These are phyloP conservation scores for Epizoanthus rinbou DNA, from an alignment of 92 coral and sea anemone genomes.

Conservation along the genomic window DNA sequence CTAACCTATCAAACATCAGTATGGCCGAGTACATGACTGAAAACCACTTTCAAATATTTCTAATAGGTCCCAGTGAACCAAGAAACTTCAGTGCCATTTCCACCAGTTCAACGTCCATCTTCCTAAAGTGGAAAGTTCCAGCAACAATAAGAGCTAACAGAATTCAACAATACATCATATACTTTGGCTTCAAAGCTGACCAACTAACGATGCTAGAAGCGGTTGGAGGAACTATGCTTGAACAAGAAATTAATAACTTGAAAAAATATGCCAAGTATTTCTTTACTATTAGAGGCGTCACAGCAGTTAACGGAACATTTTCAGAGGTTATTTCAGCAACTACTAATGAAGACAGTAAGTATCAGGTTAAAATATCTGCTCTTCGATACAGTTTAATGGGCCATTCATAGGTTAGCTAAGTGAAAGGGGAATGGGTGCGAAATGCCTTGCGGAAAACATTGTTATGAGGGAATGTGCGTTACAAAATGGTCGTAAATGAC, in stretches of 20 bases:
- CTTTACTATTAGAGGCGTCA: conserved; percentile 4
- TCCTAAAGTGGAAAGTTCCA: conserved; percentile 6
- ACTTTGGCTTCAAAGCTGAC: neutral
- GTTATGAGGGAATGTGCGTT: too few relatives aligned
- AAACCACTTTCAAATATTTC: neutral
- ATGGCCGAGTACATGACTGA: neutral
- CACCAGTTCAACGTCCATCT: neutral
- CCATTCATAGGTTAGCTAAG: too few relatives aligned
- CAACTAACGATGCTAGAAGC: neutral
- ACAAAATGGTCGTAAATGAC: too few relatives aligned
- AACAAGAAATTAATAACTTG: neutral
- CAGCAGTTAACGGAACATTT: neutral
- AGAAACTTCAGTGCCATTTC: neutral
- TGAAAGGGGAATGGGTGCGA: too few relatives aligned
- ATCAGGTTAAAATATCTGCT: too few relatives aligned
- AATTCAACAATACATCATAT: neutral
- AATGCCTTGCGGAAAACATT: too few relatives aligned
- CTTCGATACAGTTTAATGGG: too few relatives aligned
- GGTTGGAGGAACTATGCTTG: neutral
- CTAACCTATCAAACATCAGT: too few relatives aligned
- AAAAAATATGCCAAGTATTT: conserved; percentile 11
- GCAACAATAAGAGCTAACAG: neutral
- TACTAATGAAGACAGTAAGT: conserved; percentile 37
- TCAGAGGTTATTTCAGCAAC: neutral
- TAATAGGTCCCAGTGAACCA: conserved; percentile 34